Conservation (phyloP, 1,140 invertebrate genomes). For the Trichonephila clavipes region DNA sequence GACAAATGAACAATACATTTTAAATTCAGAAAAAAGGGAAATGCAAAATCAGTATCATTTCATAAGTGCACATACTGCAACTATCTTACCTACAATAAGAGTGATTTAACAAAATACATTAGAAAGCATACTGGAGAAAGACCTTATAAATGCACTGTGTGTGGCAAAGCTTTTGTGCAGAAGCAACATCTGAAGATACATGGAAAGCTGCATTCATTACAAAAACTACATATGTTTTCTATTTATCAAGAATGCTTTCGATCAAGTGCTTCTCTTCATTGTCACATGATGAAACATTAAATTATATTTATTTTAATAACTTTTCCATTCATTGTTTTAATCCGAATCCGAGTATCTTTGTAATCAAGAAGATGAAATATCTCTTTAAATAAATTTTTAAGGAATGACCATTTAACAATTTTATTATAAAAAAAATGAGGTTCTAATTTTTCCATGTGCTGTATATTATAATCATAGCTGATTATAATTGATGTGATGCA, state of each 20-base stretch:
- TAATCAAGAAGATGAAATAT: no score
- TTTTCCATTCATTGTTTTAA: neutral
- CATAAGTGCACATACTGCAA: conserved; percentile 23
- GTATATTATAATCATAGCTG: no score
- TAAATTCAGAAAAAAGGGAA: conserved; percentile 78
- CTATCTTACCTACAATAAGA: conserved; percentile 77
- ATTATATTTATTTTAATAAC: neutral
- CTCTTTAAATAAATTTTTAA: no score
- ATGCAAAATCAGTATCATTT: neutral
- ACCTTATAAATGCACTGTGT: conserved; percentile 86
- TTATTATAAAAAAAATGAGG: no score
- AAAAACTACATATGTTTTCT: conserved; percentile 10
- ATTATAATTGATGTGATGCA: no score
- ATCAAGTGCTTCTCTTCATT: neutral
- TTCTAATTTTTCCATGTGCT: no score
- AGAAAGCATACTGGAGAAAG: conserved; percentile 78
- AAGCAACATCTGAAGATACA: conserved; percentile 95
- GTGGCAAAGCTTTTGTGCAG: conserved; percentile 92
- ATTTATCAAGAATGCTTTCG: conserved; percentile 50
- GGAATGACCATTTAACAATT: no score
- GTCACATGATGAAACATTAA: conserved; percentile 79
- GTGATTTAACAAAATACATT: conserved; percentile 78
- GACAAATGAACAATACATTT: conserved; percentile 77
- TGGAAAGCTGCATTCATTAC: conserved; percentile 81
- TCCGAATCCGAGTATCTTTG: no score